phyloP scores from a whole-genome alignment of 2,113 vertebrate species.

The Mustela nigripes region DNA sequence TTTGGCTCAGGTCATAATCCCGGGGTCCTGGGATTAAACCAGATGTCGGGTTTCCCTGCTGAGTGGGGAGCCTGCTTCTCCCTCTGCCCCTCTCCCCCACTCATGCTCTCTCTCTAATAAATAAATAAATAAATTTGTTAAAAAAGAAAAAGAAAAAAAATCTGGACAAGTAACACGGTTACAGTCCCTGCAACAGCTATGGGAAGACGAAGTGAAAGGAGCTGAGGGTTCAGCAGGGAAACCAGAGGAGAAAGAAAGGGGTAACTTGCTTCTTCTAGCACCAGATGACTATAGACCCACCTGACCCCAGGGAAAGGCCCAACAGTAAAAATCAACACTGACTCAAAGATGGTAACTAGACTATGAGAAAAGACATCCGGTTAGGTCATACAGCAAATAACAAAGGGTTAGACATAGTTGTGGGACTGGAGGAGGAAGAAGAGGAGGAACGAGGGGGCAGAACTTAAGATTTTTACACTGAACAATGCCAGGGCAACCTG shows the following conservation, averaged over 20 bases:
- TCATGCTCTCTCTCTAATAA: neutral
- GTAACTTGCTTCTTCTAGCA: neutral
- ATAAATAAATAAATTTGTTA: neutral
- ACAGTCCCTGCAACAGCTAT: neutral
- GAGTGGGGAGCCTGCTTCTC: neutral
- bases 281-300: neutral
- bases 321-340: neutral
- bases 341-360: neutral
- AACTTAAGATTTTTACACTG: neutral
- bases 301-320: neutral
- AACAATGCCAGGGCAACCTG: neutral
- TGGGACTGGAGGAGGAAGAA: neutral
- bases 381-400: neutral
- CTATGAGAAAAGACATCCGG: neutral
- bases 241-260: neutral
- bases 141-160: constrained; percentile 18
- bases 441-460: neutral
- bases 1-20: too few species aligned
- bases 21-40: neutral
- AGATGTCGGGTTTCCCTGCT: neutral
- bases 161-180: neutral
- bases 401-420: neutral
- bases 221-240: neutral
- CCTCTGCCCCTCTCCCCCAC: neutral
- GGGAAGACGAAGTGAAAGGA: neutral